Evolutionary conservation across 2,888 invertebrate species (phyloP).

Genomic region (Meiosimyza decipiens): DNA sequence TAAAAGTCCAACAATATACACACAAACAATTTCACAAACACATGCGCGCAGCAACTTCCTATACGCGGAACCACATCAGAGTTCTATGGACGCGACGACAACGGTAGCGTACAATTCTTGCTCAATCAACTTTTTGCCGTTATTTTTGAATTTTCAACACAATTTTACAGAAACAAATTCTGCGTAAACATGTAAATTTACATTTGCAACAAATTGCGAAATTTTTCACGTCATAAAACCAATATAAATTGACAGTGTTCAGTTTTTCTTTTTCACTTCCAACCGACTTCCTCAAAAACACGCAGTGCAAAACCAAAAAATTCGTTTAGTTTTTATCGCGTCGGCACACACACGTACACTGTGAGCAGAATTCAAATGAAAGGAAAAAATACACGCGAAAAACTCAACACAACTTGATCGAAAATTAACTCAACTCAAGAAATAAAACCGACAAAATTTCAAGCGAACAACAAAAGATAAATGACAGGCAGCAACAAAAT

Average conservation of each 20-base stretch:
- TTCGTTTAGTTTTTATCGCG: slow-evolving; percentile 39
- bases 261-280: too few species aligned
- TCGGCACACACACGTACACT: slow-evolving; percentile 42
- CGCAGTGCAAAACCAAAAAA: slow-evolving; percentile 5
- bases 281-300: slow-evolving; percentile 2
- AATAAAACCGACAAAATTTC: slow-evolving; percentile 11
- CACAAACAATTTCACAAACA: not conserved
- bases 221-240: slow-evolving; percentile 13
- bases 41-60: not conserved
- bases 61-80: not conserved
- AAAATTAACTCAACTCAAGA: slow-evolving; percentile 9
- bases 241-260: not conserved
- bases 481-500: too few species aligned
- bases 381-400: slow-evolving; percentile 26
- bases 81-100: not conserved
- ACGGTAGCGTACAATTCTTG: not conserved
- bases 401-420: slow-evolving; percentile 5
- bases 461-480: not conserved
- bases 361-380: slow-evolving; percentile 35
- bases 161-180: not conserved
- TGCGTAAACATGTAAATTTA: not conserved
- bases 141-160: slow-evolving; percentile 23
- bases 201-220: not conserved
- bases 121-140: slow-evolving; percentile 18
- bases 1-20: not conserved